These are phyloP conservation scores for Caenorhabditis panamensis DNA, from an alignment of 2,888 invertebrate genomes.

Conservation along the genomic window DNA sequence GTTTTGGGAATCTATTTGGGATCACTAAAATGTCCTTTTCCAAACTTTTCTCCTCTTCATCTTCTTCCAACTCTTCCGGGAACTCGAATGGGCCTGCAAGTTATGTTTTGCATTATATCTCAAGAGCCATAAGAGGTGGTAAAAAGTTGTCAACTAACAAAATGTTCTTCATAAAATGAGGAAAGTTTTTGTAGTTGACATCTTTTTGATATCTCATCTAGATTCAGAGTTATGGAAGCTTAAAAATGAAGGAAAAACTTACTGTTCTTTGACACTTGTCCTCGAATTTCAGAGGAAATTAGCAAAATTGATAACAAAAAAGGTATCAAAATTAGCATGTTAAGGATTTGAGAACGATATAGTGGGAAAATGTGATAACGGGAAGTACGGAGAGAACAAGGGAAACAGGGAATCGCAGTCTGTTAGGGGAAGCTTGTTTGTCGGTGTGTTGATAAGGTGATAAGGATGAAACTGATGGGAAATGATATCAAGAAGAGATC, in stretches of 20 bases:
- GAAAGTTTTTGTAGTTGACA: no score
- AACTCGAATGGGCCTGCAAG: constrained; percentile 55
- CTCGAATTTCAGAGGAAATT: background rate
- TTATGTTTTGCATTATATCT: background rate
- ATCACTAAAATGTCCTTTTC: constrained; percentile 70
- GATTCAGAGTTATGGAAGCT: background rate
- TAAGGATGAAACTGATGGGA: background rate
- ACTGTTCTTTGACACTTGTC: background rate
- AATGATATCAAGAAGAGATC: no score
- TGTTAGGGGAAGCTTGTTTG: background rate
- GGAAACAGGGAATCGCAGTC: background rate
- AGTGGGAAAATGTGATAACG: background rate
- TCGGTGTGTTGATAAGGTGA: constrained; percentile 2
- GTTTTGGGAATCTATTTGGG: constrained; percentile 69
- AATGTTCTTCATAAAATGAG: background rate
- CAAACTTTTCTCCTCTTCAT: constrained; percentile 60
- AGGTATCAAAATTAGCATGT: background rate
- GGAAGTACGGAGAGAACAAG: background rate
- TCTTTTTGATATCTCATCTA: no score
- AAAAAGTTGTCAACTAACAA: no score
- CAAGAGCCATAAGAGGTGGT: no score
- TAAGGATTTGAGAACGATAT: no score
- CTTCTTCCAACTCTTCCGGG: constrained; percentile 54
- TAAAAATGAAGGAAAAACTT: background rate
- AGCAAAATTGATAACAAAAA: background rate